Conservation (phyloP, 2,888 invertebrate species). For the Sinelater perroti region DNA sequence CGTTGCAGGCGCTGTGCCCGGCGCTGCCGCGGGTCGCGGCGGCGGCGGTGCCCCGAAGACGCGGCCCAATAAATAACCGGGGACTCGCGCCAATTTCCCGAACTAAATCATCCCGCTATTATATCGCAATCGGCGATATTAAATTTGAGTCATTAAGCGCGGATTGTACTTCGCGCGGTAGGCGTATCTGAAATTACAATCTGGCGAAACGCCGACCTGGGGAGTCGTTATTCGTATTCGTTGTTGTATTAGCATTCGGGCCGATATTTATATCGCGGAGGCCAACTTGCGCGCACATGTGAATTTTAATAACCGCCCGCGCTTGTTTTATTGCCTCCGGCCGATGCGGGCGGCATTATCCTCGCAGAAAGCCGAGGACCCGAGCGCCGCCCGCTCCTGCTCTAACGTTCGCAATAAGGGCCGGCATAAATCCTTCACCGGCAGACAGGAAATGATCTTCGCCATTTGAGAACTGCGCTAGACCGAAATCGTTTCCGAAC, state of each 20-base stretch:
- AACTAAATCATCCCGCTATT: constrained; percentile 51
- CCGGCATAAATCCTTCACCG: constrained; percentile 10
- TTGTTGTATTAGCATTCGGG: constrained; percentile 28
- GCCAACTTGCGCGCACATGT: constrained; percentile 21
- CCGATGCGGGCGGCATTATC: constrained; percentile 13
- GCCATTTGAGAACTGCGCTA: not conserved
- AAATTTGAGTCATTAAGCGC: constrained; percentile 49
- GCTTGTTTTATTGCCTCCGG: constrained; percentile 19
- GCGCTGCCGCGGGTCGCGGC: constrained; percentile 17
- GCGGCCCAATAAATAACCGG: constrained; percentile 50
- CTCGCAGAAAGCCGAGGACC: constrained; percentile 15
- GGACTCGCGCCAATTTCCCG: constrained; percentile 52
- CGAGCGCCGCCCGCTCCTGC: not conserved
- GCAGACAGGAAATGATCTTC: constrained; percentile 1
- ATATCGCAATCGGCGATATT: constrained; percentile 49
- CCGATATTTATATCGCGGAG: constrained; percentile 21
- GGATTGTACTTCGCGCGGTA: constrained; percentile 39
- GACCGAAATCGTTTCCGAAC: too few relatives aligned
- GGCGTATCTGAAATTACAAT: constrained; percentile 49
- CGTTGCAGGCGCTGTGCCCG: constrained; percentile 44
- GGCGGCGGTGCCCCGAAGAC: constrained; percentile 45
- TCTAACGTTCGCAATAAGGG: constrained; percentile 10
- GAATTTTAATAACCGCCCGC: constrained; percentile 27
- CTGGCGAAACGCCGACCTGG: constrained; percentile 39
- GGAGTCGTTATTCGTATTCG: constrained; percentile 34